Conservation (phyloP, 2,113 vertebrate genomes). For the Solenodon paradoxus region DNA sequence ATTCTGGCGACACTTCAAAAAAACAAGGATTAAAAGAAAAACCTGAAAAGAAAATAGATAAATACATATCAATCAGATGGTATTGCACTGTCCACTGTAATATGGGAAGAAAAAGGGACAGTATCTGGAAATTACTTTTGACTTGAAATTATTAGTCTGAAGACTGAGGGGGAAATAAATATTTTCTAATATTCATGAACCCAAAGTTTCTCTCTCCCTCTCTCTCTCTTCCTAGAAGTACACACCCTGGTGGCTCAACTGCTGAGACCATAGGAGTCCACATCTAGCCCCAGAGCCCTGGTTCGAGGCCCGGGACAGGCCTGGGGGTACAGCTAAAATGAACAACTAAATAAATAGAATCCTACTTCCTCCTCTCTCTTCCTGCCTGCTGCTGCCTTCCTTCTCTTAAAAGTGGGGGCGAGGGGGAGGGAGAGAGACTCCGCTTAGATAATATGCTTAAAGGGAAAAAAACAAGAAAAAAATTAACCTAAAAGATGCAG, state of each 20-base stretch:
- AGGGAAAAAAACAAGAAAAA: neutral
- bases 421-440: too few species aligned
- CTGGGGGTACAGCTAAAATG: too few species aligned
- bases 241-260: too few species aligned
- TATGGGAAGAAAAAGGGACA: neutral
- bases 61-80: neutral
- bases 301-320: too few species aligned
- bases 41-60: neutral
- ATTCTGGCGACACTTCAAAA: neutral
- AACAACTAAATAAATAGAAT: too few species aligned
- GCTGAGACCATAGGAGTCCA: too few species aligned
- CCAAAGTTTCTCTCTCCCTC: neutral
- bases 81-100: neutral
- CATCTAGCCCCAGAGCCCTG: too few species aligned
- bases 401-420: too few species aligned
- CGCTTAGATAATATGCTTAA: neutral
- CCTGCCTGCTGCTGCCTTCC: too few species aligned
- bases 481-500: neutral
- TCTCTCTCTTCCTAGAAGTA: too few species aligned
- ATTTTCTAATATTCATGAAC: neutral
- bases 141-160: neutral
- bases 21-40: constrained; percentile 2
- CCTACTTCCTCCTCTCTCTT: too few species aligned
- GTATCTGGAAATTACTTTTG: neutral
- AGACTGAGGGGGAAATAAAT: neutral